Conservation (phyloP, 2,797 vertebrate genomes). For the Peromyscus melanophrys region DNA sequence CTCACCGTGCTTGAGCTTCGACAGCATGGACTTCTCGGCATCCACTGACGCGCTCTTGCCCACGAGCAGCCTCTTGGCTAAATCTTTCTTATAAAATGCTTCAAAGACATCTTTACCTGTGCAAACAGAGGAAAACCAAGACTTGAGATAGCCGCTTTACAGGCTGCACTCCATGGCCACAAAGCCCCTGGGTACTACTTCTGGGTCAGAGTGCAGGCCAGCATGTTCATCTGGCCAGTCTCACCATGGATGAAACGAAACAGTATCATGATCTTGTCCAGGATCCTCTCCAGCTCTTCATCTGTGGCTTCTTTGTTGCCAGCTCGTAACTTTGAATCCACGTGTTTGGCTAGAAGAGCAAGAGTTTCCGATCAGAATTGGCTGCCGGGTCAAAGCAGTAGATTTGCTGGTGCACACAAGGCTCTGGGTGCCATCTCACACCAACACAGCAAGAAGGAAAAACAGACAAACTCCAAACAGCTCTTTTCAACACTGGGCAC, state of each 20-base stretch:
- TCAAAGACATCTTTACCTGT: slow-evolving; percentile 93
- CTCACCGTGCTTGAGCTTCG: slow-evolving; percentile 92
- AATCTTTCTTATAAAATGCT: slow-evolving; percentile 93
- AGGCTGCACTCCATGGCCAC: rapidly evolving
- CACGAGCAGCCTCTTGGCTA: slow-evolving; percentile 92
- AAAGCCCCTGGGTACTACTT: not conserved
- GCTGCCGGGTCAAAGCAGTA: not conserved
- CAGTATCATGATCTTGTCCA: slow-evolving; percentile 94
- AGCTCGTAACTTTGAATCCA: slow-evolving; percentile 92
- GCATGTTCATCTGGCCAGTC: not conserved
- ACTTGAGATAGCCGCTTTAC: rapidly evolving
- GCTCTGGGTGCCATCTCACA: not conserved
- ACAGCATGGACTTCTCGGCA: slow-evolving; percentile 93
- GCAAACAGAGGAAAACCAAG: slow-evolving; percentile 29
- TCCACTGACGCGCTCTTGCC: slow-evolving; percentile 93
- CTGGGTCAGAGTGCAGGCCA: not conserved
- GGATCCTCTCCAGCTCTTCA: slow-evolving; percentile 92
- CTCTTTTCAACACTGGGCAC: not conserved
- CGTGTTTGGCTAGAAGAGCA: slow-evolving; percentile 90
- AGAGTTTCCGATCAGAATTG: not conserved
- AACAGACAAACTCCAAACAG: not conserved
- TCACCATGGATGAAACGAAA: slow-evolving; percentile 93
- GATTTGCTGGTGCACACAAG: not conserved
- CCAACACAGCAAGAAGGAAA: not conserved
- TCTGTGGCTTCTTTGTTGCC: slow-evolving; percentile 93